Conservation (phyloP, 1,140 invertebrate species). For the Hydropsyche tenuis region DNA sequence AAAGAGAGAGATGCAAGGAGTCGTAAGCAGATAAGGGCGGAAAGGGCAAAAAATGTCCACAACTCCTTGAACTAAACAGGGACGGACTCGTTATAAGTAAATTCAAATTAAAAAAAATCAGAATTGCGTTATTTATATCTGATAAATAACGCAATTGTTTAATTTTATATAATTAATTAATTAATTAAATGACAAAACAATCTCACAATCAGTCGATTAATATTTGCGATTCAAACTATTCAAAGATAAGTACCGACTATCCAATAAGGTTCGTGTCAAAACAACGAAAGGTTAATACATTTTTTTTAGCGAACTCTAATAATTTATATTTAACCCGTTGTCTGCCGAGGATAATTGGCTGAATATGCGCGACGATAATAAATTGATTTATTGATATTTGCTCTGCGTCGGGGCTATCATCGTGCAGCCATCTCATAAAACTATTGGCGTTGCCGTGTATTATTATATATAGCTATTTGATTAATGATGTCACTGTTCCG, state of each 20-base stretch:
- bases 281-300: too few relatives aligned
- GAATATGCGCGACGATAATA: slow-evolving; percentile 11
- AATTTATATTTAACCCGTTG: too few relatives aligned
- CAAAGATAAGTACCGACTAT: too few relatives aligned
- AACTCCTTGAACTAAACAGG: neutral
- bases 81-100: neutral
- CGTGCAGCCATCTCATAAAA: neutral
- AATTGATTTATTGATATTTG: slow-evolving; percentile 25
- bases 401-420: slow-evolving; percentile 2
- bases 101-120: too few relatives aligned
- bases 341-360: slow-evolving; percentile 4
- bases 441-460: slow-evolving; percentile 4
- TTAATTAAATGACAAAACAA: too few relatives aligned
- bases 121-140: too few relatives aligned
- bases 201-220: too few relatives aligned
- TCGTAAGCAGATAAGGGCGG: slow-evolving; percentile 25
- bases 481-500: slow-evolving; percentile 27
- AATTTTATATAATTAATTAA: too few relatives aligned
- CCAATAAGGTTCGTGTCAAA: too few relatives aligned
- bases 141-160: too few relatives aligned
- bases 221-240: too few relatives aligned
- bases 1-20: neutral
- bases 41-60: slow-evolving; percentile 35
- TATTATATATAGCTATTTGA: neutral
- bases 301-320: too few relatives aligned